A percentile compares a stretch with the other conserved stretches of the same genome.
These are phyloP conservation scores for Genyomyrus donnyi DNA, from an alignment of 2,113 vertebrate genomes.

Conservation along the genomic window DNA sequence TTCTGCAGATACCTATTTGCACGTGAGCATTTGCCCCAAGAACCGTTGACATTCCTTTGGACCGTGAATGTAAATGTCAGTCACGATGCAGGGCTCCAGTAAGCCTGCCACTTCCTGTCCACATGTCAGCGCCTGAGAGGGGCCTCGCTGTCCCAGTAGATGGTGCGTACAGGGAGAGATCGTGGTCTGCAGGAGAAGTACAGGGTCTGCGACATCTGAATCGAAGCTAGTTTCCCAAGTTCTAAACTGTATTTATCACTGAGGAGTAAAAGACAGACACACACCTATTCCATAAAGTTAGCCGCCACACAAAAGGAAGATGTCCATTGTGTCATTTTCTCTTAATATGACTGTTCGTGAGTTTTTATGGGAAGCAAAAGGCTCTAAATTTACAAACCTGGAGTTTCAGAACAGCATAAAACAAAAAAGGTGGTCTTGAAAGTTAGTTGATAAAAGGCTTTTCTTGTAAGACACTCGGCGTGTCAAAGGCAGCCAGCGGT, in stretches of 20 bases:
- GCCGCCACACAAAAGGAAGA: background rate
- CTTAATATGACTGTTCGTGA: background rate
- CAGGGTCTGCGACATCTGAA: background rate
- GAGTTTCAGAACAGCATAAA: background rate
- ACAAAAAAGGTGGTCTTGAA: background rate
- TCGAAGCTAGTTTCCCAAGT: background rate
- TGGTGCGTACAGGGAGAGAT: background rate
- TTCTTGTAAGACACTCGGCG: background rate
- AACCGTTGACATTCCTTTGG: slow-evolving; percentile 38
- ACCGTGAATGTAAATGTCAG: slow-evolving; percentile 41
- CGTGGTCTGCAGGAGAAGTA: background rate
- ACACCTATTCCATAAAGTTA: background rate
- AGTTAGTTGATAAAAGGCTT: background rate
- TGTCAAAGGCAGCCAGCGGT: background rate
- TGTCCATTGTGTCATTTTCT: background rate
- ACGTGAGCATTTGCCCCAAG: slow-evolving; percentile 44
- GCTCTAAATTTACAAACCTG: background rate
- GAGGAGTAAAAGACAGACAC: background rate
- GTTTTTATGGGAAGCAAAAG: background rate
- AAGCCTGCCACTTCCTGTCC: background rate
- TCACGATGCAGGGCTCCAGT: slow-evolving; percentile 18
- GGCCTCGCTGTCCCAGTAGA: background rate
- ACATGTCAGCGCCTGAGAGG: background rate
- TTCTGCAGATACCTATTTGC: slow-evolving; percentile 17
- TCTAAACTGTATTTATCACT: background rate